Base-by-base conservation (phyloP, 2,113 vertebrate genomes). In the Galeopterus variegatus region DNA sequence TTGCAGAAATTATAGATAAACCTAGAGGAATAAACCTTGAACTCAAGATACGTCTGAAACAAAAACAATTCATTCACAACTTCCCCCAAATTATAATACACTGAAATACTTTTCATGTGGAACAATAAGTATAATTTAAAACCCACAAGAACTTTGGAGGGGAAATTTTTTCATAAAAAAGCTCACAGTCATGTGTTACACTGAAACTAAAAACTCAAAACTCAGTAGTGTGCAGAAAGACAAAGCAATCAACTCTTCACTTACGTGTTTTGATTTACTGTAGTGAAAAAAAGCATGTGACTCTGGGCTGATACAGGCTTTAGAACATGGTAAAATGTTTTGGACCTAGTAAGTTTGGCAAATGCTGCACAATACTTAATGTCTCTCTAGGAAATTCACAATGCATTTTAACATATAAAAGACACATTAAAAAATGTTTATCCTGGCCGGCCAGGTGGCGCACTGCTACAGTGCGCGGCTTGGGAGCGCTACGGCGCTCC, bases 11-110 rank as follows among this genome's bases (percentile, higher is more conserved):
- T 62, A 56, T 3, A 79, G 8, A 15, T 69, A 88, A 88, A 94
- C 18, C 31, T 79, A n/a, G 5, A 75, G 24, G 14, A 93, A 83
- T 58, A 93, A 90, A 90, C 18, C 2, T 10, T 72, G 56, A 81
- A 93, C 18, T 80, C 56, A 95, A 93, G 18, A 85, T 75, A 76
- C 14, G 6, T 72, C 45, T 73, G 33, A 81, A 94, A 95, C 26
- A 41, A 41, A 41, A 41, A 70, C 33, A 89, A 92, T 64, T 97
- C 58, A 94, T 89, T 95, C 45, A 89, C 45, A 82, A 88, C 36
- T 84, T 92, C 21, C 10, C 62, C 70, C 64, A 79, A 95, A 50
- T 92, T n/a, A 18, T 36, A 76, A 69, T n/a, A 89, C 2, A 60
- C 1, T 85, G 36, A 84, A 95, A 62, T 69, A 70, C 50, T 94